These are phyloP conservation scores for Clunio marinus DNA, from an alignment of 2,888 invertebrate species.

Conservation along the genomic window DNA sequence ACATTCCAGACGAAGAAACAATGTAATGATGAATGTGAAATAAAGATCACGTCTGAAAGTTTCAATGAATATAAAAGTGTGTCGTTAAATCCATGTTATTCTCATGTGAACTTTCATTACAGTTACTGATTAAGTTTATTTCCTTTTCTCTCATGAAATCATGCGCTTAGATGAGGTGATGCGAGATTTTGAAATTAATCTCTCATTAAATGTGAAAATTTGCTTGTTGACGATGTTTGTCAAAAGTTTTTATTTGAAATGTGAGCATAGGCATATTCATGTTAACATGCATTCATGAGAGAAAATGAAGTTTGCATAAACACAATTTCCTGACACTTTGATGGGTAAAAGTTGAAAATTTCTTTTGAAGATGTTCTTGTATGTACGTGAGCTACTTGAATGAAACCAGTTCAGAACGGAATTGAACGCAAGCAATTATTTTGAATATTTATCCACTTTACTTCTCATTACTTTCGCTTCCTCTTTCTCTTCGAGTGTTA, in stretches of 20 bases:
- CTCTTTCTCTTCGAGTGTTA: too few species aligned
- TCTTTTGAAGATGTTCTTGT: too few species aligned
- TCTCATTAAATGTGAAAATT: not conserved
- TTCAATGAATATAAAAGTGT: not conserved
- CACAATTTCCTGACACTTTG: too few species aligned
- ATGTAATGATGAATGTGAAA: not conserved
- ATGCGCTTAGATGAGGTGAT: not conserved
- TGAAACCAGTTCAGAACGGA: constrained; percentile 22
- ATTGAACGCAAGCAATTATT: too few species aligned
- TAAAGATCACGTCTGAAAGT: not conserved
- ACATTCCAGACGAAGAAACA: not conserved
- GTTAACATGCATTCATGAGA: too few species aligned
- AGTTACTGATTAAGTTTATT: not conserved
- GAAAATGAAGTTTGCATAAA: too few species aligned
- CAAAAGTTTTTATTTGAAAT: too few species aligned
- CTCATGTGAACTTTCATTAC: constrained; percentile 18
- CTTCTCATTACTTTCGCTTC: too few species aligned
- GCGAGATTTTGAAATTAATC: not conserved
- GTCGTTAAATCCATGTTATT: constrained; percentile 8
- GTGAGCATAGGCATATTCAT: too few species aligned
- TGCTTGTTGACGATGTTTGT: too few species aligned
- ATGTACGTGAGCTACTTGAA: not conserved
- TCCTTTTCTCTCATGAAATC: not conserved
- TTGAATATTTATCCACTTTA: too few species aligned
- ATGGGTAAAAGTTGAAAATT: constrained; percentile 6